Evolutionary conservation across 2,113 vertebrate genomes (phyloP), one percentile per base, ranked within the genome.

Genomic region (Burhinus oedicnemus): DNA sequence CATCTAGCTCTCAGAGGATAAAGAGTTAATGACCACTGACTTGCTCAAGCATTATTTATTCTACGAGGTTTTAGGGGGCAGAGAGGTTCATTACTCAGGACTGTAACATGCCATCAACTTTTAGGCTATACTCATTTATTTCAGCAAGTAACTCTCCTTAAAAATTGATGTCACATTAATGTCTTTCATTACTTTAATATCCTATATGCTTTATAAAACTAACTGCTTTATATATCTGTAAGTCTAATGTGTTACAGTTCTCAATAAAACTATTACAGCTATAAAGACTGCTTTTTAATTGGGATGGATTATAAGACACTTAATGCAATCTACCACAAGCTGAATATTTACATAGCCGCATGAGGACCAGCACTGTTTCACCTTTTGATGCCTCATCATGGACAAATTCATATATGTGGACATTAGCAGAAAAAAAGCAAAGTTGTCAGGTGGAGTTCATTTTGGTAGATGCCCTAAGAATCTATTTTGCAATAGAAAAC

Each of bases 141-240:
- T 96, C 95, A 4, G 85, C 90, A 81, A 94, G 95, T 84, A 93
- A 96, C 94, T 93, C 94, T 91, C 81, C 91, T 95, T 94, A 95
- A 95, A 95, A 96, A 92, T 95, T 90, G 90, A 97, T 96, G 83
- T 89, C 93, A 71, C 80, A 19, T 95, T 94, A 93, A 97, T 87
- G 93, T 16, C 86, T 95, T 90, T 82, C 91, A 95, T 96, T 95
- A 96, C 84, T 95, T 95, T 95, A 91, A 95, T 95, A 83, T 71
- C 83, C 76, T 97, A 90, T 95, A 97, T 97, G 89, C 94, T 95
- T 97, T 92, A 88, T 92, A 92, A 96, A 97, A 88, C 86, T 95
- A 96, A 97, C 95, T 96, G 87, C 91, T 95, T 96, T 91, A 42
- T 93, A 14, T 88, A 90, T 91, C 89, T 84, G 91, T 91, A 88